Percentiles rank a stretch among this genome's conserved stretches.
Evolutionary conservation across 2,113 vertebrate species (phyloP).

Genomic region (Hydropotes inermis): DNA sequence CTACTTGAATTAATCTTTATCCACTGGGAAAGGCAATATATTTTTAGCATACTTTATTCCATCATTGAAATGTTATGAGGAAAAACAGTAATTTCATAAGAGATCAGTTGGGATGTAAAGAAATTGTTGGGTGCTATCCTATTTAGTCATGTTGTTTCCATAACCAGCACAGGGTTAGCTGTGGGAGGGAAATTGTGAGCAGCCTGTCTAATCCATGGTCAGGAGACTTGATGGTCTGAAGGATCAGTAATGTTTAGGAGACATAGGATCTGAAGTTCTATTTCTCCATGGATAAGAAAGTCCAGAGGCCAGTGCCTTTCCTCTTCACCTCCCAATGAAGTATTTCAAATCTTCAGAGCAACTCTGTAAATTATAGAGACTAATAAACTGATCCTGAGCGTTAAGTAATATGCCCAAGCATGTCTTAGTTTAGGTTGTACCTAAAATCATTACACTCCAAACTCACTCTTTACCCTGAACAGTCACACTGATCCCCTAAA

Average conservation of each 20-base stretch:
- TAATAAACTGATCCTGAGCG: not conserved
- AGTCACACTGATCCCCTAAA: not conserved
- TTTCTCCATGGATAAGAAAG: not conserved
- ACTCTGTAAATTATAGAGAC: not conserved
- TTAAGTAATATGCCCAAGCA: not conserved
- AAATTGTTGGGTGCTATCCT: too few relatives aligned
- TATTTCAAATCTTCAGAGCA: not conserved
- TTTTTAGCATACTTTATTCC: not conserved
- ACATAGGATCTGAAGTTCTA: not conserved
- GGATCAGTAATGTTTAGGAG: not conserved
- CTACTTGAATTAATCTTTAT: constrained; percentile 31
- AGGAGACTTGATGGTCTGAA: not conserved
- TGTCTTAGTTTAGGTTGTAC: not conserved
- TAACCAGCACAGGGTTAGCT: not conserved
- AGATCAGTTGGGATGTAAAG: not conserved
- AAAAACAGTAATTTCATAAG: not conserved
- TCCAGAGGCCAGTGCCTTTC: not conserved
- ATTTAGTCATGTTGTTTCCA: not conserved
- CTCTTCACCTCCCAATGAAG: not conserved
- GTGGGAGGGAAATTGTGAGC: not conserved
- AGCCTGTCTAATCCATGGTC: not conserved
- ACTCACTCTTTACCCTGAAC: not conserved
- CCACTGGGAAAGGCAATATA: not conserved
- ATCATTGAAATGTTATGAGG: not conserved
- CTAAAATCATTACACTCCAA: not conserved